Base-by-base conservation (phyloP, 2,797 vertebrate genomes). In the Tarsius wallacei region DNA sequence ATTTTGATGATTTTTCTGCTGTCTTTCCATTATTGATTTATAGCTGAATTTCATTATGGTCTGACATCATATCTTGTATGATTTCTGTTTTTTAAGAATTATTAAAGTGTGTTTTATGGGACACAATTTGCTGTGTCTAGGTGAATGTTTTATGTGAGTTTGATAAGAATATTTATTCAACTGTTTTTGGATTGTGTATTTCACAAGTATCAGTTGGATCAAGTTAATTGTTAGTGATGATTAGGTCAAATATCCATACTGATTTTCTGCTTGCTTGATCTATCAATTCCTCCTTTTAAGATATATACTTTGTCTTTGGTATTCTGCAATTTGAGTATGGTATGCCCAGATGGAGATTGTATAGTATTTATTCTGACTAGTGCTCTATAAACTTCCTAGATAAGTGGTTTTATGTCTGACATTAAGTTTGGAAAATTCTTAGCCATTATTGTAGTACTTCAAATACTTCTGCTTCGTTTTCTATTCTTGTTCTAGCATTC, bases 351-450 rank as follows among this genome's bases (percentile, higher is more conserved):
- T 87, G 2, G 11, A 51, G 7, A 55, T 22, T 78, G 47, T 33
- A n/a, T 47, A 4, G 13, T 28, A 10, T 66, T 36, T 90, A 90
- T 55, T 49, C 24, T 64, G n/a, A 64, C 7, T 22, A 8, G 0
- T 70, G 55, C 53, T 90, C 26, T 85, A 5, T 85, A 61, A 68
- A 28, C 7, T 66, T 85, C 42, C 3, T 63, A 53, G 21, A 28
- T 26, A 53, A 26, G 7, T 77, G 33, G 19, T 61, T 94, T 84
- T 59, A 22, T 77, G 26, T 61, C 63, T 78, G 7, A 19, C 14
- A 68, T 78, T 78, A 59, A 13, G 49, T 93, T 68, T 47, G 26
- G 83, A 86, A 91, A 76, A 71, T 61, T 77, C 42, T 90, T 42
- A 84, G 1, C 1, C 49, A 64, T 33, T 53, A 64, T 42, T 36